Evolutionary conservation across 2,113 vertebrate genomes (phyloP).

Genomic region (Sebastes schlegelii): DNA sequence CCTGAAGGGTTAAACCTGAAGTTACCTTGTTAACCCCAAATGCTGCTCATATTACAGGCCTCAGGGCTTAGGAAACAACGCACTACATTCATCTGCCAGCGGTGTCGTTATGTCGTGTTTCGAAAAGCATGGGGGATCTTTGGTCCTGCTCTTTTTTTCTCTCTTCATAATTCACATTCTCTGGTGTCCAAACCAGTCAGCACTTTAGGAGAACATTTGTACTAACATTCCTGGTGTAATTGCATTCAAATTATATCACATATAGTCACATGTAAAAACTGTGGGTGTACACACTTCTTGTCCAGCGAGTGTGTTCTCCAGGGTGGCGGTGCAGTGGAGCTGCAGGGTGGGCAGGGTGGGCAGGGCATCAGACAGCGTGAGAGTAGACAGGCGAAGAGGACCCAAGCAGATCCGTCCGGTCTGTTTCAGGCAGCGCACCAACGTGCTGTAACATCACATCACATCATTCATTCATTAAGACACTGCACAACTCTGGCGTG

Average conservation of each 20-base stretch:
- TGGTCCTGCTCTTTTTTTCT: neutral
- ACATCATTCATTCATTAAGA: conserved; percentile 1
- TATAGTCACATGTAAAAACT: neutral
- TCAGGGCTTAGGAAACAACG: neutral
- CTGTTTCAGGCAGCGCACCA: conserved; percentile 95
- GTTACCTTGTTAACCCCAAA: no score
- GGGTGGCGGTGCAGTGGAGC: conserved; percentile 90
- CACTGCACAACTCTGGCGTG: neutral
- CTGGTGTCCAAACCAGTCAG: neutral
- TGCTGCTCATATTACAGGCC: no score
- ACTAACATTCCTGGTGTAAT: neutral
- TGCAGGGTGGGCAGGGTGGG: conserved; percentile 93
- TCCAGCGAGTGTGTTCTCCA: conserved; percentile 92
- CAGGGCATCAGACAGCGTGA: conserved; percentile 90
- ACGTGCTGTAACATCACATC: conserved; percentile 56
- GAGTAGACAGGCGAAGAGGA: conserved; percentile 92
- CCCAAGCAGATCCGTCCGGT: conserved; percentile 93
- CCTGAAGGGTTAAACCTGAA: no score
- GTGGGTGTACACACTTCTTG: conserved; percentile 68
- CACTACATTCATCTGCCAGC: neutral
- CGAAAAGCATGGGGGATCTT: no score
- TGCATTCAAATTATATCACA: neutral
- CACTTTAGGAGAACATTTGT: no score
- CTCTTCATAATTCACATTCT: neutral
- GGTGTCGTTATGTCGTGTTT: neutral